Evolutionary conservation across 1,140 invertebrate genomes (phyloP).

Genomic region (Leptinotarsa texana): DNA sequence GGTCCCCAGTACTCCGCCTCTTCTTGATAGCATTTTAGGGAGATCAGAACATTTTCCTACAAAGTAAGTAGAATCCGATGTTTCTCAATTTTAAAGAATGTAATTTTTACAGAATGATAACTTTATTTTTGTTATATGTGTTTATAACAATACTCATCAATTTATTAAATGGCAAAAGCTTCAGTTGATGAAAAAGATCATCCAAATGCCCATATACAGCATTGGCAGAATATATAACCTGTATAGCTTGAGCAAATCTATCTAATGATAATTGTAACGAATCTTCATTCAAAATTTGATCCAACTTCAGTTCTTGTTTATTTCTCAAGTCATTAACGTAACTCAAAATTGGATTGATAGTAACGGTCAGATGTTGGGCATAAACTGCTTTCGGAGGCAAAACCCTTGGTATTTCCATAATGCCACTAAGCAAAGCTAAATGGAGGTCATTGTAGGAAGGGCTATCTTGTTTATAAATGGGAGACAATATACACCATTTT

Average conservation of each 20-base stretch:
- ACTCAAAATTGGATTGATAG: conserved; percentile 50
- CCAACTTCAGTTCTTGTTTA: conserved; percentile 49
- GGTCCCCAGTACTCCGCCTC: no score
- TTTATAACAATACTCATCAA: conserved; percentile 65
- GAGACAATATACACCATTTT: conserved; percentile 70
- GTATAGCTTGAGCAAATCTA: conserved; percentile 75
- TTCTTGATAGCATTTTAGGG: no score
- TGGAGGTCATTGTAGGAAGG: conserved; percentile 66
- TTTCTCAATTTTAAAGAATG: no score
- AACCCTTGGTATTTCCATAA: conserved; percentile 59
- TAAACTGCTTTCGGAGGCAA: conserved; percentile 62
- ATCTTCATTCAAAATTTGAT: conserved; percentile 41
- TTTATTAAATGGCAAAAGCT: conserved; percentile 63
- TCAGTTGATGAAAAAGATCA: conserved; percentile 61
- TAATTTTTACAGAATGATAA: conserved; percentile 20
- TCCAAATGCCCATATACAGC: conserved; percentile 77
- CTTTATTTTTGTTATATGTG: conserved; percentile 57
- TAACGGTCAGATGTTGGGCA: conserved; percentile 61
- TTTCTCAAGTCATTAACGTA: conserved; percentile 56
- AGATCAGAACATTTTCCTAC: no score
- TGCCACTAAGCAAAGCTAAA: conserved; percentile 65
- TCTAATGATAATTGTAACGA: conserved; percentile 65
- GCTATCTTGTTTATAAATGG: conserved; percentile 59
- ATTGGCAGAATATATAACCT: conserved; percentile 71
- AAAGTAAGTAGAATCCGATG: no score